Conservation (phyloP, 2,797 vertebrate genomes). For the Simalia tracyae region DNA sequence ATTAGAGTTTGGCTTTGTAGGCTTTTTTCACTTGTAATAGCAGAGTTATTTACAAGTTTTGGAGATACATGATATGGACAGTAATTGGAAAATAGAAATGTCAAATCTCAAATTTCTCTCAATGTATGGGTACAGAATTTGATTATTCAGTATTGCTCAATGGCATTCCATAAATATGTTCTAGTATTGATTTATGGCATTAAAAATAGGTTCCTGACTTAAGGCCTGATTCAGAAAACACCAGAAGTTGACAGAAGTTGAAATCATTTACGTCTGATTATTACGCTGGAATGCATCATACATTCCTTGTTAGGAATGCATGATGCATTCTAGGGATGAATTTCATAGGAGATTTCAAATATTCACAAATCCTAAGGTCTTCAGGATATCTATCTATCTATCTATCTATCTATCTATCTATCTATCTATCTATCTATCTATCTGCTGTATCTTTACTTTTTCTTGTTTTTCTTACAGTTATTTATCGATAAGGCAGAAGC, state of each 20-base stretch:
- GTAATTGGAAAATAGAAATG: background rate
- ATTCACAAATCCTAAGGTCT: background rate
- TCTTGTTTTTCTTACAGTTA: conserved; percentile 74
- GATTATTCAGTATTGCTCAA: background rate
- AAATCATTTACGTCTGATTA: background rate
- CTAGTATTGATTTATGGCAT: background rate
- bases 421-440: no score
- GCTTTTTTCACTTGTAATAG: background rate
- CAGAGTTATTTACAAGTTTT: background rate
- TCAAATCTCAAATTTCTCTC: background rate
- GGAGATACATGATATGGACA: background rate
- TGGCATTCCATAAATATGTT: background rate
- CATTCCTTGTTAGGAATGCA: background rate
- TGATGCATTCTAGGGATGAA: background rate
- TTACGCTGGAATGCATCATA: background rate
- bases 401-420: background rate
- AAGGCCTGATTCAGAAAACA: background rate
- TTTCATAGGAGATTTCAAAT: background rate
- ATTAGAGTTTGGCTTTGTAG: background rate
- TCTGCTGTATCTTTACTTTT: background rate
- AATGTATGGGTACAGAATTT: background rate
- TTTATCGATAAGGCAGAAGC: conserved; percentile 91
- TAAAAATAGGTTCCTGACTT: background rate
- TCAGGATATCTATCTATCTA: background rate
- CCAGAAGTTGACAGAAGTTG: background rate